These are phyloP conservation scores for Anticlea derivata DNA, from an alignment of 2,888 invertebrate species.

Conservation along the genomic window DNA sequence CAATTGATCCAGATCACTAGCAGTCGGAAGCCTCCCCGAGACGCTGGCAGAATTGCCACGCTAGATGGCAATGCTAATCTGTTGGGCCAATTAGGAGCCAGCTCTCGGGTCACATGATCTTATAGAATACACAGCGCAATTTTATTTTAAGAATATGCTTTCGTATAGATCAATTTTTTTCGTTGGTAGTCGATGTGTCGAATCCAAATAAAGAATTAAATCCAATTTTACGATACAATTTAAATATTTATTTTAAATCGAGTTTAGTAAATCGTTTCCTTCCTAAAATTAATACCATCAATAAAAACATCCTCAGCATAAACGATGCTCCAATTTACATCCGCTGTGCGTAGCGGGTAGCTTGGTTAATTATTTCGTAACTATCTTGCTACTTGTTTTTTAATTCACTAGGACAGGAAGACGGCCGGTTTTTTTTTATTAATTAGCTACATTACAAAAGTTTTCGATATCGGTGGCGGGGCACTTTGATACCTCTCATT, in stretches of 20 bases:
- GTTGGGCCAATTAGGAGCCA: no score
- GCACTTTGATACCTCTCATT: slow-evolving; percentile 43
- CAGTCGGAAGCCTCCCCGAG: no score
- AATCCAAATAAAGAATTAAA: slow-evolving; percentile 6
- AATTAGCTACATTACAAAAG: slow-evolving; percentile 57
- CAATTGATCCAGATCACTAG: no score
- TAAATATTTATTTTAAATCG: slow-evolving; percentile 26
- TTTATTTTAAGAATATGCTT: no score
- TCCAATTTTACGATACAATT: slow-evolving; percentile 10
- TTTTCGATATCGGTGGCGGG: slow-evolving; percentile 41
- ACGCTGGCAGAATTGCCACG: no score
- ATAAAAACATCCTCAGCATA: slow-evolving; percentile 33
- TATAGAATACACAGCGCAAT: no score
- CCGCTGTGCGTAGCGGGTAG: slow-evolving; percentile 37
- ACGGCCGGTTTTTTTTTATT: slow-evolving; percentile 56
- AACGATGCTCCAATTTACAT: slow-evolving; percentile 35
- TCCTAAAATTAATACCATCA: slow-evolving; percentile 27
- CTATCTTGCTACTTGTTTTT: slow-evolving; percentile 46
- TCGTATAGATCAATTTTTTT: no score
- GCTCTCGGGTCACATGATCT: no score
- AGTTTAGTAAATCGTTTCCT: slow-evolving; percentile 32
- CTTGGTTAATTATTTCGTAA: slow-evolving; percentile 54
- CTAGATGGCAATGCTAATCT: no score
- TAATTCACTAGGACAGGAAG: slow-evolving; percentile 56
- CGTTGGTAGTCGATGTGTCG: no score